phyloP scores from a whole-genome alignment of 2,797 vertebrate genomes.

The Chanos chanos region DNA sequence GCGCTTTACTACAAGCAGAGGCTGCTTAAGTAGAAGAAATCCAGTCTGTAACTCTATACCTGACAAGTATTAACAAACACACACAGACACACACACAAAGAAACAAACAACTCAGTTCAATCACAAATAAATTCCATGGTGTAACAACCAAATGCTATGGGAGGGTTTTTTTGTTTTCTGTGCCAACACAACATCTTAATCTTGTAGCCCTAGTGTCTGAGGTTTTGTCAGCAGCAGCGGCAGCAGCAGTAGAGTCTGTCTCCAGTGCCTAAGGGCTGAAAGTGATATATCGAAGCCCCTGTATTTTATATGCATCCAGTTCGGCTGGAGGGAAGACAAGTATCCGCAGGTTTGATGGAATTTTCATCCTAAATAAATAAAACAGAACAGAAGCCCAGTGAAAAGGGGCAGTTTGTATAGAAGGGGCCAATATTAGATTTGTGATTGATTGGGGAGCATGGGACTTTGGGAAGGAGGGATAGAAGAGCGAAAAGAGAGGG shows the following conservation, averaged over 20 bases:
- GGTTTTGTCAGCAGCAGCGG: too few species aligned
- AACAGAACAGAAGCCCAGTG: conserved; percentile 53
- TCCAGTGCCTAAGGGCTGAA: conserved; percentile 38
- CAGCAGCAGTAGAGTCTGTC: conserved; percentile 12
- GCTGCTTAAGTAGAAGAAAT: neutral
- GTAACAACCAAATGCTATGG: too few species aligned
- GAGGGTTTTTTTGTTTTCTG: too few species aligned
- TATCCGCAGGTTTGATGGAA: conserved; percentile 57
- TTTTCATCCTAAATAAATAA: conserved; percentile 70
- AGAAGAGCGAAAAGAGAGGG: conserved; percentile 12
- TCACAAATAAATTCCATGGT: too few species aligned
- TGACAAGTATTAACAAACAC: neutral
- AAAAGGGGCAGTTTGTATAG: conserved; percentile 58
- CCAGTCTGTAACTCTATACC: neutral
- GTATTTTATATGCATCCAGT: conserved; percentile 60
- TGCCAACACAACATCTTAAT: too few species aligned
- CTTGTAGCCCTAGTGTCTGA: too few species aligned
- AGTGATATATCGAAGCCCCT: conserved; percentile 17
- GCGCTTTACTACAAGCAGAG: conserved; percentile 7
- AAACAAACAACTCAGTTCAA: too few species aligned
- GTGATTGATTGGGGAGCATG: conserved; percentile 73
- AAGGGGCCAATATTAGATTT: conserved; percentile 69
- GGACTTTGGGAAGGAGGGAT: conserved; percentile 52
- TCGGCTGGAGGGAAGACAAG: conserved; percentile 51
- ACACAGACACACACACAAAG: conserved; percentile 3